A percentile compares a stretch with the other conserved stretches of the same genome.
phyloP scores from a whole-genome alignment of 2,888 invertebrate species.

The Ochropleura leucogaster region DNA sequence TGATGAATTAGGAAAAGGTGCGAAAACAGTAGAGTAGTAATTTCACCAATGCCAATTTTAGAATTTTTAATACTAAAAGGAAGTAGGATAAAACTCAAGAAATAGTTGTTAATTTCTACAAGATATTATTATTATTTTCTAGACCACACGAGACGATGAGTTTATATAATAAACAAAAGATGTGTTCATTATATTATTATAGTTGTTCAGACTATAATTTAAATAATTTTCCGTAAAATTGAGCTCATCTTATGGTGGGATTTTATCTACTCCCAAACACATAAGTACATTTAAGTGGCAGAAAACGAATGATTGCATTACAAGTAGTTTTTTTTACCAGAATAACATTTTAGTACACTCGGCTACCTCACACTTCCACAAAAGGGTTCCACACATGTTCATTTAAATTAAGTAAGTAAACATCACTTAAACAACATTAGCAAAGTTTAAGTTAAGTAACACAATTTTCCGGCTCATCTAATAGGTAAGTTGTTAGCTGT shows the following conservation, averaged over 20 bases:
- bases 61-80: too few species aligned
- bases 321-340: neutral
- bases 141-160: too few species aligned
- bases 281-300: neutral
- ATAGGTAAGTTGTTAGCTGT: conserved; percentile 56
- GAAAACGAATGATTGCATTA: too few species aligned
- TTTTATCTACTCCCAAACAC: neutral
- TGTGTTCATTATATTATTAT: too few species aligned
- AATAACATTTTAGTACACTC: neutral
- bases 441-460: conserved; percentile 50
- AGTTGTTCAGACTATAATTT: too few species aligned
- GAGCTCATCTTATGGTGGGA: neutral
- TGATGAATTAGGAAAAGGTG: neutral
- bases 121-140: too few species aligned
- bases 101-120: too few species aligned
- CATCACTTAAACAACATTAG: conserved; percentile 50
- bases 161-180: too few species aligned
- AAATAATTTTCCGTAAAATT: neutral
- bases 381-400: conserved; percentile 30
- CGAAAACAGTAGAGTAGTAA: neutral
- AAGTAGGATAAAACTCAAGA: too few species aligned
- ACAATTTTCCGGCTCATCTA: conserved; percentile 60
- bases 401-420: conserved; percentile 52
- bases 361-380: neutral
- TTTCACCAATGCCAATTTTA: neutral